These are phyloP conservation scores for Acrobasis repandana DNA, from an alignment of 2,888 invertebrate species.

Conservation along the genomic window DNA sequence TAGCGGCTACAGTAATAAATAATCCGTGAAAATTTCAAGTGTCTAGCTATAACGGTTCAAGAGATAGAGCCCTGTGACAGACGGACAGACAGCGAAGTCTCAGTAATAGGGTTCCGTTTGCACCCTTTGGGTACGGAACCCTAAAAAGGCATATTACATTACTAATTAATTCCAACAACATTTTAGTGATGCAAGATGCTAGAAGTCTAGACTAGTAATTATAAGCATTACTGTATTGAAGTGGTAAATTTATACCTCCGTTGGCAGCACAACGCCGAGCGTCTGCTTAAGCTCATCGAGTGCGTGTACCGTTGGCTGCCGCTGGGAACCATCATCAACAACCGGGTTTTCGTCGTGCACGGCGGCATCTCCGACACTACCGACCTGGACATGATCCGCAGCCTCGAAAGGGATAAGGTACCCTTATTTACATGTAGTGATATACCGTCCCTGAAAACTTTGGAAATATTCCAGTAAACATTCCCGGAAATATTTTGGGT, in stretches of 20 bases:
- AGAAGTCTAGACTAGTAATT: not conserved
- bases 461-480: no score
- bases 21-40: no score
- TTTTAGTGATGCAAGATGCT: not conserved
- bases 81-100: no score
- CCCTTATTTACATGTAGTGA: not conserved
- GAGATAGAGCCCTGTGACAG: no score
- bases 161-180: no score
- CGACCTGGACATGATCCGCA: constrained; percentile 90
- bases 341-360: constrained; percentile 94
- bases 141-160: no score
- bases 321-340: constrained; percentile 94
- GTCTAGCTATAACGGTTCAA: no score
- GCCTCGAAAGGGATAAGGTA: constrained; percentile 93
- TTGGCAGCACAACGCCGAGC: constrained; percentile 88
- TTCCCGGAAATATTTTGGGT: no score
- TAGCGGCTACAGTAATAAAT: no score
- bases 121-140: no score
- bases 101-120: no score
- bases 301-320: constrained; percentile 97
- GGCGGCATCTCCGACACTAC: constrained; percentile 96
- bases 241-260: constrained; percentile 26
- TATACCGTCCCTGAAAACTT: no score
- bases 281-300: constrained; percentile 91
- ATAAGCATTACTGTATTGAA: not conserved